phyloP scores from a whole-genome alignment of 2,888 invertebrate genomes.

The Vanessa cardui region DNA sequence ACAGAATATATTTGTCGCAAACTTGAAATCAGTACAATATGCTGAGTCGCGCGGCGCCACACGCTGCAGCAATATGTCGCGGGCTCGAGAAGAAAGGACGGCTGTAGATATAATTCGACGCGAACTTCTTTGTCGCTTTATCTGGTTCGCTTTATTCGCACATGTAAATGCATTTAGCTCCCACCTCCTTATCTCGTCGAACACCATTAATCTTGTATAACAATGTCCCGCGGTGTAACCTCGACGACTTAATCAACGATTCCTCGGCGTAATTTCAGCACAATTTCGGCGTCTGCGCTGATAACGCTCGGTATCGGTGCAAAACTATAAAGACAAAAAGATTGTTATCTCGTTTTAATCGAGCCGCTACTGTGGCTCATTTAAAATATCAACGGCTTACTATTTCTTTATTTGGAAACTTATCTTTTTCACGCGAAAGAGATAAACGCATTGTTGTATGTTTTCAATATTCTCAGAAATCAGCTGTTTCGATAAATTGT shows the following conservation, averaged over 20 bases:
- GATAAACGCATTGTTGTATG: constrained; percentile 21
- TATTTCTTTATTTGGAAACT: constrained; percentile 32
- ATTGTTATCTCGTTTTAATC: constrained; percentile 45
- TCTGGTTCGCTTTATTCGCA: constrained; percentile 77
- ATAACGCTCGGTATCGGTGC: constrained; percentile 46
- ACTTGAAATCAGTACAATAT: background rate
- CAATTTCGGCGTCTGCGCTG: constrained; percentile 54
- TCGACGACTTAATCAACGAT: constrained; percentile 75
- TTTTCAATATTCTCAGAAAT: constrained; percentile 26
- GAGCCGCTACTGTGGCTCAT: constrained; percentile 35
- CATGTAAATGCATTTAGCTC: constrained; percentile 82
- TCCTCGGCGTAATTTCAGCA: constrained; percentile 54
- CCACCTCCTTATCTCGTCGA: constrained; percentile 74
- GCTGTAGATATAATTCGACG: constrained; percentile 59
- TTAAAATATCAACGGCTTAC: constrained; percentile 34
- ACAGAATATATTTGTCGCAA: no score
- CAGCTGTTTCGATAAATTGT: constrained; percentile 9
- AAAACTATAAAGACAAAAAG: constrained; percentile 44
- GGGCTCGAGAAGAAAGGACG: constrained; percentile 37
- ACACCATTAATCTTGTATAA: constrained; percentile 82
- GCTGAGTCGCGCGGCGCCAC: constrained; percentile 3
- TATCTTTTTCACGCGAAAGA: constrained; percentile 21
- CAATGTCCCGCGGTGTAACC: constrained; percentile 70
- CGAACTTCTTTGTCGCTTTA: constrained; percentile 75
- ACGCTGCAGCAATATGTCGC: constrained; percentile 28